These are phyloP conservation scores for Polyergus mexicanus DNA, from an alignment of 1,140 invertebrate genomes.

Conservation along the genomic window DNA sequence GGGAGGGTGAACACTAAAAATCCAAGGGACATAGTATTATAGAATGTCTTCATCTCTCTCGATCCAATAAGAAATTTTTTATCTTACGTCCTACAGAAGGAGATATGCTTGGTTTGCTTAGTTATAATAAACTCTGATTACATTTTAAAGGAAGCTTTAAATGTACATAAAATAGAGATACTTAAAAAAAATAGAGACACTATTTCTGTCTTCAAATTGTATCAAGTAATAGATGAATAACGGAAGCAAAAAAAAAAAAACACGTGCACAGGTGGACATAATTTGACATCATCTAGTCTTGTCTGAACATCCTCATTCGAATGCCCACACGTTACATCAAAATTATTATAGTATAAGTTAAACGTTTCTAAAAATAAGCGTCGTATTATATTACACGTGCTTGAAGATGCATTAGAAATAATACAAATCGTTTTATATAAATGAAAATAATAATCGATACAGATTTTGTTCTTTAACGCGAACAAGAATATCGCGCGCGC, in stretches of 20 bases:
- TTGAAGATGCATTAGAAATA: conserved; percentile 8
- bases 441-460: not conserved
- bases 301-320: not conserved
- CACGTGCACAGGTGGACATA: conserved; percentile 42
- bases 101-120: no score
- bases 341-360: not conserved
- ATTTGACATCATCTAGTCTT: conserved; percentile 49
- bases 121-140: no score
- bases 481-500: no score
- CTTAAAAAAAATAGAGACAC: no score
- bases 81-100: no score
- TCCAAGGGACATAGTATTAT: no score
- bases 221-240: not conserved
- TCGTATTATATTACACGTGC: not conserved
- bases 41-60: no score
- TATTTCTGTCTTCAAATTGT: no score
- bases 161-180: no score
- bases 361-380: not conserved
- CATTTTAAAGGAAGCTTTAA: no score
- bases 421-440: not conserved
- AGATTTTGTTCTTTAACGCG: not conserved
- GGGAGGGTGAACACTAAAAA: not conserved
- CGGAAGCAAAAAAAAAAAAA: conserved; percentile 50
- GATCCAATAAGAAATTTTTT: no score
- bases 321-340: not conserved